phyloP scores from a whole-genome alignment of 2,888 invertebrate species.

The Agrochola litura region DNA sequence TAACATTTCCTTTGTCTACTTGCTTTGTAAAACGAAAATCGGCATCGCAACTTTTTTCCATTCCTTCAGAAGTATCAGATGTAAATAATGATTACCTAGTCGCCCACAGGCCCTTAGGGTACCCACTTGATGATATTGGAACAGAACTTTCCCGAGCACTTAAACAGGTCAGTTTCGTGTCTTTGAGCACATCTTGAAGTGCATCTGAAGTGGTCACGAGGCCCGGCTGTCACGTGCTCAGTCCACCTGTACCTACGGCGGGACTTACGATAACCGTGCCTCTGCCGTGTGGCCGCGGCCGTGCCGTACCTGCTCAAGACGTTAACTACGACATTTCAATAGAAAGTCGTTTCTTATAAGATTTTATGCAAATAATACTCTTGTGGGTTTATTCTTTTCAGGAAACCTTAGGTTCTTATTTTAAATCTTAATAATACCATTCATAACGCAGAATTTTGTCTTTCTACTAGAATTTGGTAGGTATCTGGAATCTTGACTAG shows the following conservation, averaged over 20 bases:
- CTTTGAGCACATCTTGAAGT: conserved; percentile 54
- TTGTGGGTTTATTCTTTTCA: neutral
- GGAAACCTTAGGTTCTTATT: neutral
- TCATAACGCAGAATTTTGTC: neutral
- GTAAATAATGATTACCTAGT: conserved; percentile 15
- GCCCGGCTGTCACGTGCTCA: conserved; percentile 52
- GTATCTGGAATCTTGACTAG: too few relatives aligned
- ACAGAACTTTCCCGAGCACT: conserved; percentile 51
- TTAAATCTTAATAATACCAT: too few relatives aligned
- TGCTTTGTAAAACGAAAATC: neutral
- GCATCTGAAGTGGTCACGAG: conserved; percentile 68
- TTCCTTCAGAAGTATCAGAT: neutral
- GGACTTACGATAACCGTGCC: conserved; percentile 31
- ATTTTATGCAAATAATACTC: conserved; percentile 44
- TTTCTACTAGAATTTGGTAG: too few relatives aligned
- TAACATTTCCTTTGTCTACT: neutral
- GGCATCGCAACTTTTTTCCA: neutral
- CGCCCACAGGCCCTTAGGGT: conserved; percentile 12
- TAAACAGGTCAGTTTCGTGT: conserved; percentile 49
- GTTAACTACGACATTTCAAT: conserved; percentile 48
- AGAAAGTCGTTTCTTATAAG: conserved; percentile 43
- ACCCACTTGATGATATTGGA: conserved; percentile 24
- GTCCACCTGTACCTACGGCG: conserved; percentile 40
- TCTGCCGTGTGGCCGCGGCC: neutral
- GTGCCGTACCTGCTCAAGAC: conserved; percentile 54